Conservation (phyloP, 2,797 vertebrate genomes). For the Pseudotriccus pelzelni region DNA sequence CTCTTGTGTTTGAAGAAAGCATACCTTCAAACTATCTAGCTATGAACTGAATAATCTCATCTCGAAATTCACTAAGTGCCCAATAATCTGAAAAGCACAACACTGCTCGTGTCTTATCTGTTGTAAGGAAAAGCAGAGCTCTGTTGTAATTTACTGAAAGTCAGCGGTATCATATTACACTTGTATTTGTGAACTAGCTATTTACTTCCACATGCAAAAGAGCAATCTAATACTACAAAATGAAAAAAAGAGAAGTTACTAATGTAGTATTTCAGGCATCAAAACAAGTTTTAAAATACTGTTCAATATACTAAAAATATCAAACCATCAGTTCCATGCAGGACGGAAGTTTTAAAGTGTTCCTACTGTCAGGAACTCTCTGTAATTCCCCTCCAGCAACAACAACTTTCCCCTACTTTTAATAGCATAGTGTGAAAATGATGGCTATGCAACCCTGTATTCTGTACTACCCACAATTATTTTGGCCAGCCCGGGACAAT, state of each 20-base stretch:
- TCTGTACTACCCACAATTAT: not conserved
- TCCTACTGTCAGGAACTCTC: not conserved
- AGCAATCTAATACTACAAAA: not conserved
- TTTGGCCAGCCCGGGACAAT: not conserved
- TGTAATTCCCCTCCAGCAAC: not conserved
- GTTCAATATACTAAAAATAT: not conserved
- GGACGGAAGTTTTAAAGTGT: not conserved
- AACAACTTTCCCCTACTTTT: not conserved
- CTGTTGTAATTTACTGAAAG: constrained; percentile 4
- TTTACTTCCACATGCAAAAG: not conserved
- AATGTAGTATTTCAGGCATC: not conserved
- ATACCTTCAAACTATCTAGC: constrained; percentile 2
- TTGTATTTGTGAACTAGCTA: not conserved
- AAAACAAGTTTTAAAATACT: not conserved
- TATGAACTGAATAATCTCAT: constrained; percentile 38
- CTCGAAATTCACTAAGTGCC: constrained; percentile 1
- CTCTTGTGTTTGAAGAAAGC: not conserved
- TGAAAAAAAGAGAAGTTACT: not conserved
- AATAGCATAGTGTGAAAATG: not conserved
- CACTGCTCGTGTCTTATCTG: not conserved
- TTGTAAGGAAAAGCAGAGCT: not conserved
- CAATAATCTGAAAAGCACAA: constrained; percentile 15
- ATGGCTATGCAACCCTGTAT: not conserved
- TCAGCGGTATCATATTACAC: not conserved
- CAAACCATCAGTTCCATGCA: not conserved